Evolutionary conservation across 1,140 invertebrate species (phyloP).

Genomic region (Achroia grisella): DNA sequence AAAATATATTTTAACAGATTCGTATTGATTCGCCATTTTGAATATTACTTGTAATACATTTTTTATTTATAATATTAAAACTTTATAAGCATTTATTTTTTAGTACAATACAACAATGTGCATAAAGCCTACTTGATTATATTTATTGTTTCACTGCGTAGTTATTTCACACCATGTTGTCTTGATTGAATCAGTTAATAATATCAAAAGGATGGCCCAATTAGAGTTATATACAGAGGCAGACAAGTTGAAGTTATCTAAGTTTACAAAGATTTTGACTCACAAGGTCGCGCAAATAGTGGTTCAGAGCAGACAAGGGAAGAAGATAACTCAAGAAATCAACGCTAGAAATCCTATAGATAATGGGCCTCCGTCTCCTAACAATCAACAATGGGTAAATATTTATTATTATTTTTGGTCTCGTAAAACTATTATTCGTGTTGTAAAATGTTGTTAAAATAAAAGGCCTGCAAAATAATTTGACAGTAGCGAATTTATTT

Average conservation of each 20-base stretch:
- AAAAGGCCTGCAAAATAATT: too few relatives aligned
- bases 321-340: constrained; percentile 48
- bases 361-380: constrained; percentile 34
- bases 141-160: constrained; percentile 11
- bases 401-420: neutral
- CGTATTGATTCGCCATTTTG: neutral
- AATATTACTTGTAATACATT: neutral
- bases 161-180: constrained; percentile 5
- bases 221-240: constrained; percentile 18
- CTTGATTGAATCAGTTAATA: neutral
- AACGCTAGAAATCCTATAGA: constrained; percentile 31
- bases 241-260: constrained; percentile 48
- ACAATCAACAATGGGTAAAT: constrained; percentile 51
- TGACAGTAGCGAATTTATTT: neutral
- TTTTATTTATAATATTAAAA: neutral
- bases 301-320: constrained; percentile 60
- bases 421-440: too few relatives aligned
- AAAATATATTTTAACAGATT: too few relatives aligned
- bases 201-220: constrained; percentile 31
- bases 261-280: constrained; percentile 57
- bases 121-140: neutral
- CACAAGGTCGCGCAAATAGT: constrained; percentile 61
- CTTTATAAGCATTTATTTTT: too few relatives aligned
- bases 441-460: too few relatives aligned
- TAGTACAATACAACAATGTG: neutral